Evolutionary conservation across 2,797 vertebrate species (phyloP).

Genomic region (Oreochromis mossambicus): DNA sequence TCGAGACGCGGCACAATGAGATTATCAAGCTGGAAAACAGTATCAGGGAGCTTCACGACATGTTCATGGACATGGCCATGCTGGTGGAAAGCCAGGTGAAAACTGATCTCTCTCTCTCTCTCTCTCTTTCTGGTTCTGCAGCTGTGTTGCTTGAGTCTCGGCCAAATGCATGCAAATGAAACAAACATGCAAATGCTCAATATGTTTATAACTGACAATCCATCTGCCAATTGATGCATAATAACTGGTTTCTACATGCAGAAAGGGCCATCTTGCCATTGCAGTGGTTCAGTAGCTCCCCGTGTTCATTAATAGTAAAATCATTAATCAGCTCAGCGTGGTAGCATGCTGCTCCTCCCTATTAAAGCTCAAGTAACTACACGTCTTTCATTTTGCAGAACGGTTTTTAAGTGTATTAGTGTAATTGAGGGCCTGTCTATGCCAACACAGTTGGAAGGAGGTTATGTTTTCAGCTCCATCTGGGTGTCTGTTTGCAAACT

Average conservation of each 20-base stretch:
- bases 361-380: not conserved
- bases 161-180: not conserved
- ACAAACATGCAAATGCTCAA: not conserved
- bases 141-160: not conserved
- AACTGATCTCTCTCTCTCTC: not conserved
- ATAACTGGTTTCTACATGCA: not conserved
- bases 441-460: conserved; percentile 38
- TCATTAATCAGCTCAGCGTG: not conserved
- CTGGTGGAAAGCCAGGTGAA: conserved; percentile 95
- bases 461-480: conserved; percentile 39
- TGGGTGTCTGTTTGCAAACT: conserved; percentile 39
- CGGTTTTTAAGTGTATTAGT: not conserved
- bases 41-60: conserved; percentile 93
- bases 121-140: not conserved
- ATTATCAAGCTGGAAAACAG: conserved; percentile 96
- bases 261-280: not conserved
- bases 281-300: not conserved
- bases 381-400: conserved; percentile 6
- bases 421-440: not conserved
- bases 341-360: not conserved
- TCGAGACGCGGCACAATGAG: conserved; percentile 90
- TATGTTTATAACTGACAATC: not conserved
- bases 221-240: not conserved
- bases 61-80: conserved; percentile 99
- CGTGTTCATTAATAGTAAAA: not conserved